Conservation (phyloP, 1,140 invertebrate genomes). For the Drosophila nasuta region DNA sequence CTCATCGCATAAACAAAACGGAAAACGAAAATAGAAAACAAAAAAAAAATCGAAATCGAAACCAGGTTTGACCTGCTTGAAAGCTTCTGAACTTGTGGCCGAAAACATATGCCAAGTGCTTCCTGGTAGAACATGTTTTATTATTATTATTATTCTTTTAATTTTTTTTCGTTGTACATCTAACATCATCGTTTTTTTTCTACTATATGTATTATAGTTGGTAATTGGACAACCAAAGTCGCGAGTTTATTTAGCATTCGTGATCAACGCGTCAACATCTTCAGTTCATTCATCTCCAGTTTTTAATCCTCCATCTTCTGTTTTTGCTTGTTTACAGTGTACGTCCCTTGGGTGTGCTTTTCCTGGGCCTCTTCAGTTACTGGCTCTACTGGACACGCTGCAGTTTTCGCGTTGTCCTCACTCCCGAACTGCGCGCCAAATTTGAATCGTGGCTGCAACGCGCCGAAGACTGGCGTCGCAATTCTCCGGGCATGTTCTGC, state of each 20-base stretch:
- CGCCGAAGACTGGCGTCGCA: conserved; percentile 51
- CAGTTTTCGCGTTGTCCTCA: conserved; percentile 68
- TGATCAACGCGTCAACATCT: conserved; percentile 24
- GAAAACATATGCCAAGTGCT: conserved; percentile 35
- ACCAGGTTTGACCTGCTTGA: conserved; percentile 56
- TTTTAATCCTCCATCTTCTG: conserved; percentile 6
- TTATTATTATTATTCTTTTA: no score
- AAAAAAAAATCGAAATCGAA: conserved; percentile 15
- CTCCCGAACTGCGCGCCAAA: conserved; percentile 68
- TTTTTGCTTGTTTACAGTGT: conserved; percentile 53
- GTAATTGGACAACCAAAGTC: not conserved
- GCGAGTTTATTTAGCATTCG: conserved; percentile 40
- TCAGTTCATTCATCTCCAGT: conserved; percentile 34
- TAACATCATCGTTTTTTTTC: not conserved
- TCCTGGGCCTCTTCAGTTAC: conserved; percentile 66
- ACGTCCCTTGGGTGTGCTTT: conserved; percentile 73
- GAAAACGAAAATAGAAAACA: not conserved
- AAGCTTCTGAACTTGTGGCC: conserved; percentile 18
- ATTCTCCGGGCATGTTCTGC: conserved; percentile 74
- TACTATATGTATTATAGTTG: not conserved
- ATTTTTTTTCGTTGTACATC: not conserved
- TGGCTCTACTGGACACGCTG: conserved; percentile 80
- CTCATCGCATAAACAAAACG: not conserved
- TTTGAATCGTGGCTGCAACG: conserved; percentile 48
- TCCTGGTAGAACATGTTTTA: conserved; percentile 77